phyloP scores from a whole-genome alignment of 1,140 invertebrate species.

The Octopus sinensis region DNA sequence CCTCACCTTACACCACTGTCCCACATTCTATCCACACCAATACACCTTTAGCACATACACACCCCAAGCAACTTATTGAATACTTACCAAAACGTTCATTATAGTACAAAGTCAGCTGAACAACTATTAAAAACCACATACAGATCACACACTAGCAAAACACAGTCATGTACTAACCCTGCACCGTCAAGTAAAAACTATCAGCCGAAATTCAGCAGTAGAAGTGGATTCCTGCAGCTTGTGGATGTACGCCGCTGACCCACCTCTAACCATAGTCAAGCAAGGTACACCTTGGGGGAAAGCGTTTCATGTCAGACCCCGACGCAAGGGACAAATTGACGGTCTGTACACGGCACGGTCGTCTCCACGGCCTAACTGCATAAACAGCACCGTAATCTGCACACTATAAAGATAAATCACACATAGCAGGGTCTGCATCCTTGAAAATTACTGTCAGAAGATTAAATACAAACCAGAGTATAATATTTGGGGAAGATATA shows the following conservation, averaged over 20 bases:
- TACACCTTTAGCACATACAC: too few species aligned
- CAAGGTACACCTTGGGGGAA: not conserved
- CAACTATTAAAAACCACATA: not conserved
- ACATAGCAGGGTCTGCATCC: conserved; percentile 5
- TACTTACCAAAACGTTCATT: too few species aligned
- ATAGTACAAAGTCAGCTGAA: too few species aligned
- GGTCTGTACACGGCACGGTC: conserved; percentile 1
- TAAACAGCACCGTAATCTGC: not conserved
- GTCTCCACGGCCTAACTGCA: conserved; percentile 7
- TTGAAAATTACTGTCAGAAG: not conserved
- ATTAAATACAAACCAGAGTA: too few species aligned
- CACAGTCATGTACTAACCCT: conserved; percentile 9
- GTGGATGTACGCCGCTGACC: not conserved
- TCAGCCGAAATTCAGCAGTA: too few species aligned
- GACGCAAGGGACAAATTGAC: not conserved
- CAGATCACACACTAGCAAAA: not conserved
- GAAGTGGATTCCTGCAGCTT: not conserved
- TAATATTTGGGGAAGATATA: too few species aligned
- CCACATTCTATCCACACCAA: too few species aligned
- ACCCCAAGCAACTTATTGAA: too few species aligned
- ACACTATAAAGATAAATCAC: conserved; percentile 11
- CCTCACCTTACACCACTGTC: too few species aligned
- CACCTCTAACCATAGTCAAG: conserved; percentile 9
- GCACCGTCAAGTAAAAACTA: not conserved
- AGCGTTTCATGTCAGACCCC: not conserved